Evolutionary conservation across 2,113 vertebrate species (phyloP), one percentile per base, ranked within the genome.

Genomic region (Pogonocichla stellata): DNA sequence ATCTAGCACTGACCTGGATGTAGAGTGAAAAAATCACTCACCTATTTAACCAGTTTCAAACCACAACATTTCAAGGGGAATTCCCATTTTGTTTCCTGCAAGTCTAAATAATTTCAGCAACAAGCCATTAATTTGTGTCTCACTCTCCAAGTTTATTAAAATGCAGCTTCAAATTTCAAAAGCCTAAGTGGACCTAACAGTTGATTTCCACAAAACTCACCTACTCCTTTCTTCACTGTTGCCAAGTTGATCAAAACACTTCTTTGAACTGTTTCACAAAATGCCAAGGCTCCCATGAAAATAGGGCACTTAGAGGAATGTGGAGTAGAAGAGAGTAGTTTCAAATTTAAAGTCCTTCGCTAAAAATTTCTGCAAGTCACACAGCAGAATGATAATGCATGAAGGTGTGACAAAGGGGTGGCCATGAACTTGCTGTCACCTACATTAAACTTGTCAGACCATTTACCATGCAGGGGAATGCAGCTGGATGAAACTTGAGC

Each of bases 271-370:
- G 29, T 58, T 87, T 12, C 36, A 56, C 29, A 56, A 75, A 89
- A 67, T 64, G 12, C 31, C 57, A 91, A 80, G 31, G 36, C 13
- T 90, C 11, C 75, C 16, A 22, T 14, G 45, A 88, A 82, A 86
- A 80, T 1, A 48, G 47, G 38, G 20, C 0, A 0, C n/a, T 57
- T 72, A 19, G n/a, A 86, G 8, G 36, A 89, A 74, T 0, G 0
- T 2, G 31, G 23, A 33, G 3, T 12, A 80, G 23, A 57, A 54
- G 8, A 57, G 12, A 53, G 12, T 2, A 19, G 13, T 51, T 82
- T 62, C 38, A 58, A 62, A 74, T 51, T 38, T 64, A 8, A 57
- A 87, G 28, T 33, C n/a, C 11, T 61, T 45, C 9, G 60, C 47
- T 70, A 80, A 71, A 73, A 92, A 47, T 29, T 54, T 78, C 50